Percentiles rank a stretch among this genome's conserved stretches.
Conservation (phyloP, 2,888 invertebrate genomes). For the Patella depressa region DNA sequence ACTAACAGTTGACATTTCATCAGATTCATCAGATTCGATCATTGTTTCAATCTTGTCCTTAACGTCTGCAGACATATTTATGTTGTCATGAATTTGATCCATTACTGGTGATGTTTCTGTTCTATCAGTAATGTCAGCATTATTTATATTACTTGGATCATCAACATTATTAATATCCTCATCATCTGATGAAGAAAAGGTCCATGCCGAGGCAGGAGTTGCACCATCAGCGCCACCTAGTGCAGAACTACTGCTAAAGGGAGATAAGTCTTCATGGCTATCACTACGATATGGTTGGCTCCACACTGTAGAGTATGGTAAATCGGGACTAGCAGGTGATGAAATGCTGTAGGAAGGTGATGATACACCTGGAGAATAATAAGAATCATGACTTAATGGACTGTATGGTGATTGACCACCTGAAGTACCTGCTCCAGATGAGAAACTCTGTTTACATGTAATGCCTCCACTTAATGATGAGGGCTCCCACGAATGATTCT, state of each 20-base stretch:
- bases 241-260: background rate
- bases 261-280: conserved; percentile 7
- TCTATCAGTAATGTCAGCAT: background rate
- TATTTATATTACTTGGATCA: background rate
- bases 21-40: background rate
- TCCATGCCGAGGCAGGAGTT: background rate
- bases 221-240: background rate
- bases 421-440: conserved; percentile 12
- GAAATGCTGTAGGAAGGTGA: conserved; percentile 33
- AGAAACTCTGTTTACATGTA: conserved; percentile 50
- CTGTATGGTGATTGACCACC: conserved; percentile 40
- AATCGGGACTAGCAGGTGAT: conserved; percentile 25
- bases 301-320: conserved; percentile 13
- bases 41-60: background rate
- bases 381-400: conserved; percentile 58
- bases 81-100: background rate
- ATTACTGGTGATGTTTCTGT: background rate
- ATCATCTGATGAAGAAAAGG: conserved; percentile 24
- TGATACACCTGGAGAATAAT: conserved; percentile 41
- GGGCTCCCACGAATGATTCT: conserved; percentile 45
- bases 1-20: conserved; percentile 11
- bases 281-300: conserved; percentile 20
- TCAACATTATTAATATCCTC: conserved; percentile 13
- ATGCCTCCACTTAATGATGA: conserved; percentile 48
- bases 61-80: background rate